Evolutionary conservation across 2,113 vertebrate species (phyloP).

Genomic region (Atractosteus spatula): DNA sequence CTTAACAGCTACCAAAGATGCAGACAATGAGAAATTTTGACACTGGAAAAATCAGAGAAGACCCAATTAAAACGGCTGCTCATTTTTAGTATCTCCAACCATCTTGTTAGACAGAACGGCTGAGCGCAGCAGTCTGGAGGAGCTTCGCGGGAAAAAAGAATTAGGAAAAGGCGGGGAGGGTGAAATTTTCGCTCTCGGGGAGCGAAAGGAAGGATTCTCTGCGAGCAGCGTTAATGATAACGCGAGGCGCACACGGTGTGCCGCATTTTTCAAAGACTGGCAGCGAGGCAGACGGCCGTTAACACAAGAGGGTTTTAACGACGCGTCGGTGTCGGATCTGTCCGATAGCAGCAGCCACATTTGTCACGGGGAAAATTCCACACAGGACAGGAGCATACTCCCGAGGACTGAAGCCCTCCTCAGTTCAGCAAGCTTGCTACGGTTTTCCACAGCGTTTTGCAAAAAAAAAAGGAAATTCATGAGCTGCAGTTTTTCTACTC

Average conservation of each 20-base stretch:
- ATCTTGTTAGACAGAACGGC: conserved; percentile 14
- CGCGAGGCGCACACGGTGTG: conserved; percentile 2
- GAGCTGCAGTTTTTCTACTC: too few species aligned
- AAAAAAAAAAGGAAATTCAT: neutral
- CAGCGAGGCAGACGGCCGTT: conserved; percentile 7
- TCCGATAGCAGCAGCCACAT: conserved; percentile 5
- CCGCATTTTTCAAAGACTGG: neutral
- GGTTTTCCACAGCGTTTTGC: neutral
- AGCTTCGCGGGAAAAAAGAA: neutral
- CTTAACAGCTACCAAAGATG: neutral
- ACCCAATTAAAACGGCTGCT: conserved; percentile 20
- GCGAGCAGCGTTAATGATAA: neutral
- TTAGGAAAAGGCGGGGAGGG: neutral
- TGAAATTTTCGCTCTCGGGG: neutral
- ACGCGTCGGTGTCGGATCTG: neutral
- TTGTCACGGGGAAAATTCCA: conserved; percentile 12
- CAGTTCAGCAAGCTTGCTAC: conserved; percentile 5
- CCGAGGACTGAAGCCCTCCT: conserved; percentile 6
- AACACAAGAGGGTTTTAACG: neutral
- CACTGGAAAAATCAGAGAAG: conserved; percentile 12
- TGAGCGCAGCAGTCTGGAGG: conserved; percentile 12
- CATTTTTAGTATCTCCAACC: conserved; percentile 11
- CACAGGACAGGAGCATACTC: neutral
- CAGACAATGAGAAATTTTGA: conserved; percentile 13
- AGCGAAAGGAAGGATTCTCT: neutral